Base-by-base conservation (phyloP, 2,797 vertebrate species). In the Rhinogobio ventralis region DNA sequence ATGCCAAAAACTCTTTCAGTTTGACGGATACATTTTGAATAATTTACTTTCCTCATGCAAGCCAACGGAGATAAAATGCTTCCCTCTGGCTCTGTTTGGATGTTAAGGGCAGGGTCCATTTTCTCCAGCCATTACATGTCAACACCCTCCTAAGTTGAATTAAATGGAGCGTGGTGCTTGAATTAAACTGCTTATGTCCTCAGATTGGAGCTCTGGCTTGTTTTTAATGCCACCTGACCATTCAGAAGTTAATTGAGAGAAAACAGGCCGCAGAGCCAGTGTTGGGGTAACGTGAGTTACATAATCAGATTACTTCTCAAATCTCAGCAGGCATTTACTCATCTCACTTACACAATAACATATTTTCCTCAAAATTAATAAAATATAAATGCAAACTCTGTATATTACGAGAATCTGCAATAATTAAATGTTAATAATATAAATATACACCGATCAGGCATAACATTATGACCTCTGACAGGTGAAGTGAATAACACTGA, bases 151-250 rank as follows among this genome's bases (percentile, higher is more conserved):
- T 77, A 77, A 84, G 77, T 80, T 87, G 89, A 36, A 86, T 89
- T 91, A 93, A 94, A 93, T 93, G 92, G 91, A 91, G 92, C 91
- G 69, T 91, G 88, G 88, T 87, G 90, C 90, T 92, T 90, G 86
- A 88, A 91, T 91, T 88, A 89, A 88, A 89, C 84, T 90, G 88
- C 91, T 91, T 91, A 90, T 84, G 89, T 87, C 82, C 86, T 87
- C 71, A 84, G 85, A 92, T 91, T 91, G 68, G 39, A 55, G 57
- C 73, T 85, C 72, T 90, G 73, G 28, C 87, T 81, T 88, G 88
- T 90, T 92, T 93, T 84, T 86, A 88, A 85, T 82, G 89, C 89
- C 87, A 92, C 88, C 87, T 82, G 83, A 89, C 55, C 86, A 72
- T 83, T 87, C 25, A 53, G 89, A 88, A 88, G 77, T 78, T 83